Evolutionary conservation across 2,113 vertebrate species (phyloP).

Genomic region (Mus pahari): DNA sequence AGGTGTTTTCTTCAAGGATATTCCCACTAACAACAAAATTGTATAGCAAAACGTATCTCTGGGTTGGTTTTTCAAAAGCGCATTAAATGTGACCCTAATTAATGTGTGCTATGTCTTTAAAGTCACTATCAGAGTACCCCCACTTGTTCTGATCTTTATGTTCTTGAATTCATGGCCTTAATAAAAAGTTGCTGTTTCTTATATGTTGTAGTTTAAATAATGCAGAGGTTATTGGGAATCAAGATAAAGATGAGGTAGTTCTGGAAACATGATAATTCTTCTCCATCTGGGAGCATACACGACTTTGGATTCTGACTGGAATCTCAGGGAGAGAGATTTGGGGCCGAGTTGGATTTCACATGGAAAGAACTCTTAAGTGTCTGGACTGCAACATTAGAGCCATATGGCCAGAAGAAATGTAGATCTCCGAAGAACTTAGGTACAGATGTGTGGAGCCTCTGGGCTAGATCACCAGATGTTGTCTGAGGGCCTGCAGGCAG

Average conservation of each 20-base stretch:
- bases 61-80: constrained; percentile 8
- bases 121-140: neutral
- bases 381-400: neutral
- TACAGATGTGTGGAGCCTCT: neutral
- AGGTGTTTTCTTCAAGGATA: neutral
- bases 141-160: neutral
- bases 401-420: neutral
- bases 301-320: neutral
- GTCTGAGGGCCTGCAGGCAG: neutral
- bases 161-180: constrained; percentile 6
- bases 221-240: constrained; percentile 14
- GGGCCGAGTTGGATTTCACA: neutral
- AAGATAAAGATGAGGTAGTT: constrained; percentile 35
- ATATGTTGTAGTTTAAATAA: constrained; percentile 40
- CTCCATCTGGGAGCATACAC: neutral
- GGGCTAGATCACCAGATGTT: neutral
- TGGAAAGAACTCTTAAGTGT: neutral
- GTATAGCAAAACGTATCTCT: neutral
- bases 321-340: neutral
- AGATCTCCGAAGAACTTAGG: neutral
- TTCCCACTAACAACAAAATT: constrained; percentile 1
- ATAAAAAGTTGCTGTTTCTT: neutral
- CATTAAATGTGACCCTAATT: neutral
- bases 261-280: neutral
- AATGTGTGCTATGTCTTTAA: constrained; percentile 38